Evolutionary conservation across 30 jellyfish, hydroid and myxozoan species (phyloP), one percentile per base, ranked within the genome.

Genomic region (Aurelia coerulea): DNA sequence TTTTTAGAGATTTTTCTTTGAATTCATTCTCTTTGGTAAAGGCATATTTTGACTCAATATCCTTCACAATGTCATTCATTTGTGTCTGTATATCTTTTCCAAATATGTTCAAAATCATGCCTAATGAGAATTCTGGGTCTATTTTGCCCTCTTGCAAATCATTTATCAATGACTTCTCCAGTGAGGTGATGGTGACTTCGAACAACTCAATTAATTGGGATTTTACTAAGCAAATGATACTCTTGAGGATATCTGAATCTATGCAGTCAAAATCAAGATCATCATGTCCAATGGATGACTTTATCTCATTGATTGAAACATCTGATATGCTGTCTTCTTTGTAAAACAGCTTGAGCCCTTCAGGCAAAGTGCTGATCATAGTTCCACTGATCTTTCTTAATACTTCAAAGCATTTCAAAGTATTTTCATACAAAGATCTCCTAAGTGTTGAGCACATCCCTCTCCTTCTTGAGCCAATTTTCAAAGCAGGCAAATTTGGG

Each of bases 11-110:
- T n/a, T 56, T 81, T 7, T 51, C 78, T 54, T 50, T 68, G 66
- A 81, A 81, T 56, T 81, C 91, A 56, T 81, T 32, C 19, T 81
- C 91, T 42, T 70, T 81, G 32, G 91, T 68, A 69, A 81, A 81
- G 35, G 41, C 6, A 29, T 12, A 68, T 10, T 67, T 71, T 54
- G 91, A 68, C 33, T 69, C 59, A 1, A 81, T 56, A 56, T 81
- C 84, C 34, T 81, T 46, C 17, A 69, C n/a, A n/a, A 68, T 4
- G 6, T 6, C 49, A 34, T 5, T 31, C 51, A 29, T 34, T 0
- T 41, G 37, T 16, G 16, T 37, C 7, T 17, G 32, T 6, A 56
- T 12, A 53, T 60, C 75, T 14, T 32, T 56, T 16, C 15, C 13
- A 76, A 76, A 62, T 3, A 10, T 15, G 14, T 59, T 34, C 5